Evolutionary conservation across 2,797 vertebrate genomes (phyloP), one percentile per base, ranked within the genome.

Genomic region (Thunnus albacares): DNA sequence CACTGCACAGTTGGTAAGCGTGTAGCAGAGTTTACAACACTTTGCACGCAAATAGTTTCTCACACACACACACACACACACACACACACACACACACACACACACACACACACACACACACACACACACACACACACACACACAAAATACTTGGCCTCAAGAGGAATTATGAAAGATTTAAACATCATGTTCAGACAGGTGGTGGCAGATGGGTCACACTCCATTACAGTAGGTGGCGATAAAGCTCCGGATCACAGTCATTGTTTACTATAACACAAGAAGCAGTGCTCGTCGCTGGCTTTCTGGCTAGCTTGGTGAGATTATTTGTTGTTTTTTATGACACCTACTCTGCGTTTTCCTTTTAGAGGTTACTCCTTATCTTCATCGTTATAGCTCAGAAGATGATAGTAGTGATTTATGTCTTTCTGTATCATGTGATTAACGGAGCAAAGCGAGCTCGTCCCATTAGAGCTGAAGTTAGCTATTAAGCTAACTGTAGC

Each of bases 211-310:
- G 15, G 45, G 64, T 67, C 4, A 8, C 8, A 13, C 75, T 68
- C 86, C 82, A 0, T 0, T 24, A 3, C 90, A 68, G 67, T 0
- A 82, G 90, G 81, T 17, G 89, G 79, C 86, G 67, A 0, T 60
- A n/a, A 5, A 4, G 55, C 6, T 0, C 55, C 3, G 14, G 3
- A 1, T 6, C 15, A 1, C n/a, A 6, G 14, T n/a, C 35, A n/a
- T 0, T 8, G 14, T 3, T 41, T 0, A 15, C 20, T 0, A 5
- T 38, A 22, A 53, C 24, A 43, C 45, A 76, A 77, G 26, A 64
- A 52, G 57, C 11, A 63, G 79, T 1, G 41, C 0, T 22, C 7
- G 58, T 18, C 68, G 57, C 24, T 74, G 63, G 8, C 41, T 18
- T 1, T 4, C 22, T 62, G 15, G n/a, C 15, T 59, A 49, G 43